Evolutionary conservation across 2,113 vertebrate genomes (phyloP).

Genomic region (Phyllostomus hastatus): DNA sequence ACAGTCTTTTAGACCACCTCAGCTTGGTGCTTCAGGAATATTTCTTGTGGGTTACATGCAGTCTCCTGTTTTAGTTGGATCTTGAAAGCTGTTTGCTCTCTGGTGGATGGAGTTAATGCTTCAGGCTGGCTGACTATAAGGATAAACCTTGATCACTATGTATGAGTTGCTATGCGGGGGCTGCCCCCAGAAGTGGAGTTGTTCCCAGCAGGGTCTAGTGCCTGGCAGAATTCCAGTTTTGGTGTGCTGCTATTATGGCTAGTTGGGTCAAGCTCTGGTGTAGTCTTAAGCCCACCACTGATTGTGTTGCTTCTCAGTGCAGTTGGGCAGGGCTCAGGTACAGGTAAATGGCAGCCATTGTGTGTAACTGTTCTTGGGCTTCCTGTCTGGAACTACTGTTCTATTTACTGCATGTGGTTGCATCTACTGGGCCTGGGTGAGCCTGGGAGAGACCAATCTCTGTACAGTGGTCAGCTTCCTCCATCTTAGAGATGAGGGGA

Average conservation of each 20-base stretch:
- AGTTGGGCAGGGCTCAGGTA: not conserved
- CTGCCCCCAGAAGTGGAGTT: not conserved
- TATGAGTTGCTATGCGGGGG: not conserved
- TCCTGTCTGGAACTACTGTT: not conserved
- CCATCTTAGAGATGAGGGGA: not conserved
- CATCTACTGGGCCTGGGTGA: not conserved
- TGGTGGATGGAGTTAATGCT: not conserved
- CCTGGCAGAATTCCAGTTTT: not conserved
- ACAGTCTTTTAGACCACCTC: not conserved
- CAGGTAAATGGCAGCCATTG: not conserved
- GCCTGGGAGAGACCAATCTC: not conserved
- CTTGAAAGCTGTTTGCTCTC: not conserved
- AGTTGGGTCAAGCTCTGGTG: not conserved
- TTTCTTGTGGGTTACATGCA: not conserved
- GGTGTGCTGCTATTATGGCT: not conserved
- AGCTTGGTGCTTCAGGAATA: not conserved
- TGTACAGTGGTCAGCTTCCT: not conserved
- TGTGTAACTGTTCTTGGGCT: not conserved
- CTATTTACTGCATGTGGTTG: not conserved
- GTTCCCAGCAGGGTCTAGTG: not conserved
- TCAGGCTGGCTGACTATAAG: not conserved
- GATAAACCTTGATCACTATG: not conserved
- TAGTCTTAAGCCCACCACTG: not conserved
- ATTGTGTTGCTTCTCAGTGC: not conserved
- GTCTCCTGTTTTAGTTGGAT: not conserved